Evolutionary conservation across 2,797 vertebrate genomes (phyloP).

Genomic region (Xyrichtys novacula): DNA sequence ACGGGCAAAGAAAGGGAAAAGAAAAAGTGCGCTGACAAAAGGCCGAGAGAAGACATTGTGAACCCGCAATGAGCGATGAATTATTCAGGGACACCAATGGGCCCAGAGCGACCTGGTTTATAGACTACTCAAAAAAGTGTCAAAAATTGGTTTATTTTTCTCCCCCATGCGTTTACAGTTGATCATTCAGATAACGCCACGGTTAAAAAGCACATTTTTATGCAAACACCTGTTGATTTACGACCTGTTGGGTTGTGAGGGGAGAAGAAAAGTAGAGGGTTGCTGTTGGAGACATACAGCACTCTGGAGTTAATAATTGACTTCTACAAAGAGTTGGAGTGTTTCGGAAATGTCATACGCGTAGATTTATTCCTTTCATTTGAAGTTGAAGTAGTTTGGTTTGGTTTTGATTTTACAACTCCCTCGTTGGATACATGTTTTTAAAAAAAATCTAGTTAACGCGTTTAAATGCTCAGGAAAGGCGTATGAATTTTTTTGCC

Average conservation of each 20-base stretch:
- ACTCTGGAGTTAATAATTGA: constrained; percentile 63
- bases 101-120: constrained; percentile 90
- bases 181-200: constrained; percentile 35
- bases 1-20: constrained; percentile 96
- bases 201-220: constrained; percentile 10
- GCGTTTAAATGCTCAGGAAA: neutral
- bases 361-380: neutral
- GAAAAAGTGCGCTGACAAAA: constrained; percentile 94
- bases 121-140: constrained; percentile 92
- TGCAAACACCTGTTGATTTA: constrained; percentile 83
- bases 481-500: neutral
- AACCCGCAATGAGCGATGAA: constrained; percentile 99
- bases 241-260: constrained; percentile 65
- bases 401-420: neutral
- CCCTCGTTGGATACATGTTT: neutral
- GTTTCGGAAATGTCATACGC: constrained; percentile 11
- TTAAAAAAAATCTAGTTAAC: constrained; percentile 7
- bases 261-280: constrained; percentile 26
- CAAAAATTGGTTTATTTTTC: constrained; percentile 80
- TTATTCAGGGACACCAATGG: constrained; percentile 97
- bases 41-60: constrained; percentile 97
- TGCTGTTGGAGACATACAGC: constrained; percentile 46
- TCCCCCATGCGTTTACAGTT: constrained; percentile 69
- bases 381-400: neutral
- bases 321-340: neutral